Evolutionary conservation across 1,140 invertebrate genomes (phyloP).

Genomic region (Chrysomallon squamiferum): DNA sequence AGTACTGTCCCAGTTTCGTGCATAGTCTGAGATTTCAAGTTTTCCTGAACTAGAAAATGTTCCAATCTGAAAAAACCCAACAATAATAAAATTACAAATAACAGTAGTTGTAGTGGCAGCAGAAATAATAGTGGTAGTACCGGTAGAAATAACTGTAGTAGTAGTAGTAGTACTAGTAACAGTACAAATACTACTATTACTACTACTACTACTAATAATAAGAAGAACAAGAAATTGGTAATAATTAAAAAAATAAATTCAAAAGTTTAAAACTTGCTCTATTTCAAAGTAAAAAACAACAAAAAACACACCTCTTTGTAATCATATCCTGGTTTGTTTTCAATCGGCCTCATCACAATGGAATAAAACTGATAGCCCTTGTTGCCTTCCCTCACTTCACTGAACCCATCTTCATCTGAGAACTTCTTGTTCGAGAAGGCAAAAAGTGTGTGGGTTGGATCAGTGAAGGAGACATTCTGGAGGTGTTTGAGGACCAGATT

Average conservation of each 20-base stretch:
- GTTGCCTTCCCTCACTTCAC: conserved; percentile 34
- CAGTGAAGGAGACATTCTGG: conserved; percentile 42
- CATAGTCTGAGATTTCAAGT: conserved; percentile 11
- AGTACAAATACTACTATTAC: no score
- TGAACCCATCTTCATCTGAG: no score
- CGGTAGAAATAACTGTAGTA: no score
- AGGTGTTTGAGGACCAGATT: conserved; percentile 39
- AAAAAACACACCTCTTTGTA: conserved; percentile 43
- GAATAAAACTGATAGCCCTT: conserved; percentile 46
- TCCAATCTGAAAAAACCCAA: conserved; percentile 40
- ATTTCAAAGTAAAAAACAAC: no score
- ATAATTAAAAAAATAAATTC: no score
- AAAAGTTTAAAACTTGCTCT: no score
- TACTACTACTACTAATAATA: no score
- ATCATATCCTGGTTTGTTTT: conserved; percentile 23
- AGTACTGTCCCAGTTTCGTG: conserved; percentile 41
- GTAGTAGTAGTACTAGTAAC: no score
- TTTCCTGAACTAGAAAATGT: conserved; percentile 24
- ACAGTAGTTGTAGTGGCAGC: no score
- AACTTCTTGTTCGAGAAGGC: conserved; percentile 27
- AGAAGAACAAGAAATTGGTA: no score
- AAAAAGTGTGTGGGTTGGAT: conserved; percentile 35
- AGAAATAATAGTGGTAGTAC: no score
- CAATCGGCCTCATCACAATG: conserved; percentile 20
- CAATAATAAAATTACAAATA: no score